These are phyloP conservation scores for Halocynthia aurantium DNA, from an alignment of 23 tunicate genomes.

Conservation along the genomic window DNA sequence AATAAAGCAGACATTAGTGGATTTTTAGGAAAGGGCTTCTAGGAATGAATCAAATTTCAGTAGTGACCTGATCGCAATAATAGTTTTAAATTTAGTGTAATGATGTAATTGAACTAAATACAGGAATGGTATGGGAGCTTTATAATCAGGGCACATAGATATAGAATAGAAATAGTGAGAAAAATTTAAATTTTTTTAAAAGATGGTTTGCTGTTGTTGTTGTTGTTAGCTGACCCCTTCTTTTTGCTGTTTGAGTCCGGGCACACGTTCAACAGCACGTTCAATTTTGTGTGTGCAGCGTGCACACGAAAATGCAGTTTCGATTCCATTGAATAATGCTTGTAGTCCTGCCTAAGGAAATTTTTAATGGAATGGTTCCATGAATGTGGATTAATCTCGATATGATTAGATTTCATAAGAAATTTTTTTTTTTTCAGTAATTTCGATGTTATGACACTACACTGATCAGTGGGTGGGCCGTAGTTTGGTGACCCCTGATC, in stretches of 20 bases:
- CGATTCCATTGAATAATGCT: conserved; percentile 89
- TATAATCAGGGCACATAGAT: too few species aligned
- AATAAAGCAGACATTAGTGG: too few species aligned
- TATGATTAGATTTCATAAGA: neutral
- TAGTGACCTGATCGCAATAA: too few species aligned
- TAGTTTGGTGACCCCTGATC: too few species aligned
- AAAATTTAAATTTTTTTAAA: neutral
- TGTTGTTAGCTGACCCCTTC: neutral
- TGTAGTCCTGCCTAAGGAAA: conserved; percentile 64
- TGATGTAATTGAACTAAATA: too few species aligned
- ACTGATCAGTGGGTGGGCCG: too few species aligned
- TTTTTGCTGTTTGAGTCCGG: neutral
- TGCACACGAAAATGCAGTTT: conserved; percentile 83
- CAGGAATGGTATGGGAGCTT: too few species aligned
- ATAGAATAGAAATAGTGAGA: neutral
- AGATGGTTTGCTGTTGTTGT: neutral
- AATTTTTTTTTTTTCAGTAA: neutral
- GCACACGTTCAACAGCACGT: neutral
- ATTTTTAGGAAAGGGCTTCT: too few species aligned
- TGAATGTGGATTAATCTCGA: neutral
- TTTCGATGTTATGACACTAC: neutral
- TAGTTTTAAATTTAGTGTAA: too few species aligned
- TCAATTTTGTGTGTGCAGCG: conserved; percentile 62
- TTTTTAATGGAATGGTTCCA: neutral
- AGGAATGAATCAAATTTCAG: too few species aligned